These are phyloP conservation scores for Podocnemis expansa DNA, from an alignment of 2,113 vertebrate species.

Conservation along the genomic window DNA sequence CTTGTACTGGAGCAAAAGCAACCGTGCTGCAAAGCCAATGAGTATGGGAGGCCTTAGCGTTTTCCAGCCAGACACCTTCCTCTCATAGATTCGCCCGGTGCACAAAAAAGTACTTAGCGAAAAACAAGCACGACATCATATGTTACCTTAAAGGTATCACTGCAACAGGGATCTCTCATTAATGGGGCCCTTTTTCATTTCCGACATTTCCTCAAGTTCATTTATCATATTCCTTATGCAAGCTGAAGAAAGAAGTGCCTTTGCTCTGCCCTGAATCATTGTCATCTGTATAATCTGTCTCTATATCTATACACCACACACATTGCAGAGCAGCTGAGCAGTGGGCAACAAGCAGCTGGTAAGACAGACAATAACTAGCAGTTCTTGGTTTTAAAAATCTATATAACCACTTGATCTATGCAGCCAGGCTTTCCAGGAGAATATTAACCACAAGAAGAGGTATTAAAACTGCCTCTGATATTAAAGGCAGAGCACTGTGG, in stretches of 20 bases:
- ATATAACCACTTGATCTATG: neutral
- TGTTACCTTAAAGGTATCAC: neutral
- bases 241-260: neutral
- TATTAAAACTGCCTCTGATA: neutral
- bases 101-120: neutral
- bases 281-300: rapidly evolving
- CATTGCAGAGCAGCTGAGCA: neutral
- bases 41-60: neutral
- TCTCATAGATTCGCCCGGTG: neutral
- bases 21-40: neutral
- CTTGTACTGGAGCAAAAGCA: neutral
- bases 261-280: neutral
- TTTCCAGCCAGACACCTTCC: neutral
- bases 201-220: neutral
- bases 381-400: neutral
- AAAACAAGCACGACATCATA: neutral
- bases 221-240: neutral
- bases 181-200: neutral
- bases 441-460: neutral
- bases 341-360: neutral
- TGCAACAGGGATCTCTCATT: neutral
- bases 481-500: neutral
- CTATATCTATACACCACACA: rapidly evolving
- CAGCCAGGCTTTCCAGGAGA: neutral
- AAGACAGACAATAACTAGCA: rapidly evolving